Base-by-base conservation (phyloP, 2,113 vertebrate genomes). In the Engystomops pustulosus region DNA sequence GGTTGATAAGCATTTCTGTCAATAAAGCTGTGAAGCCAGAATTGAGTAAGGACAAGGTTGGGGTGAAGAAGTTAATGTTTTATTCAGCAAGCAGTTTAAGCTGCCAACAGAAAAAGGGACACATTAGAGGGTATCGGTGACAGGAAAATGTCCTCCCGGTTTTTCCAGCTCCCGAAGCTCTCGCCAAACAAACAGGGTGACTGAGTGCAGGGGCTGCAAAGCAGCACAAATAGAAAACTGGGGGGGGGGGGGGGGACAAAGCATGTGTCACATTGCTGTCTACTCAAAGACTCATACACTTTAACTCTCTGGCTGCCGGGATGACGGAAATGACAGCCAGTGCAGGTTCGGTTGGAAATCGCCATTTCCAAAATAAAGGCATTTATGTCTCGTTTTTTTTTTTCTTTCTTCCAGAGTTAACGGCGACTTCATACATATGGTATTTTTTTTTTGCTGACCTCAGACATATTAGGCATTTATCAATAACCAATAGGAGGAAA, bases 101-200 rank as follows among this genome's bases (percentile, higher is more conserved):
- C 96, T 99, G 97, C 96, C 95, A 96, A 92, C 95, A 95, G 96
- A 94, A 94, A 94, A 92, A 95, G 93, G 96, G 97, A 95, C 92
- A 95, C 95, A 96, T 98, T 98, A 99, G 96, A 98, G 96, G 96
- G 95, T 95, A 96, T 97, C 93, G 94, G 95, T 98, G 97, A 99
- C 97, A 98, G 96, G 94, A 96, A 85, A 99, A 98, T 96, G 96
- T 96, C 95, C 96, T 97, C 96, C 95, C 95, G 95, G 95, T 97
- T 98, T 96, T 96, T 96, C 95, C 96, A 98, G 96, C 98, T 97
- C 95, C 96, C 96, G 97, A 97, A 96, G 93, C 96, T 94, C 93
- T 95, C 94, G 91, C 94, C 93, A 94, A 94, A 95, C 93, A 94
- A 94, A 95, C 93, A 93, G 92, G 71, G 90, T 90, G 90, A 91